These are phyloP conservation scores for Cladopsammia gracilis DNA, from an alignment of 64 coral and sea anemone species.

Conservation along the genomic window DNA sequence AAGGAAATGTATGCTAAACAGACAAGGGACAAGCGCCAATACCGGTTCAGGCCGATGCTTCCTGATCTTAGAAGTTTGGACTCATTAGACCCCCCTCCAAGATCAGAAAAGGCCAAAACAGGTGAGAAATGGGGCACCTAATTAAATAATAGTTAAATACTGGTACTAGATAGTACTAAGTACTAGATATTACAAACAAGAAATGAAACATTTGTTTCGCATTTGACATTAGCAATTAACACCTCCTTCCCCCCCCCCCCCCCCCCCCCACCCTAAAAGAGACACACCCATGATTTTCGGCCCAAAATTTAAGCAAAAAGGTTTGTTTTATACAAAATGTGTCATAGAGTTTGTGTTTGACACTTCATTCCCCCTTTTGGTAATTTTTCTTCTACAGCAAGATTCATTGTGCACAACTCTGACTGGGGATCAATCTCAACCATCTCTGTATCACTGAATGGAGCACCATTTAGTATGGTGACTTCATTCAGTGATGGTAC, in stretches of 20 bases:
- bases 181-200: no score
- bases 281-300: no score
- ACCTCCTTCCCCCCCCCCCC: no score
- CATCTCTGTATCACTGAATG: conserved; percentile 14
- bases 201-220: no score
- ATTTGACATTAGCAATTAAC: no score
- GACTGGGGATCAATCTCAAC: conserved; percentile 34
- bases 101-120: conserved; percentile 56
- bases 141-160: no score
- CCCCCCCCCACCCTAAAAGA: no score
- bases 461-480: conserved; percentile 27
- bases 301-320: no score
- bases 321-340: no score
- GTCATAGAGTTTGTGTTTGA: no score
- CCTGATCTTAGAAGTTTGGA: neutral
- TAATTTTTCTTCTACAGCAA: neutral
- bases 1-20: no score
- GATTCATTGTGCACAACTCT: conserved; percentile 43
- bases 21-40: neutral
- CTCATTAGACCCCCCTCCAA: conserved; percentile 1
- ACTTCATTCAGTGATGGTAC: conserved; percentile 45
- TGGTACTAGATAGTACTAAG: no score
- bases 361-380: neutral
- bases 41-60: neutral
- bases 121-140: neutral